These are phyloP conservation scores for Phymanthus crucifer DNA, from an alignment of 92 coral and sea anemone species.

Conservation along the genomic window DNA sequence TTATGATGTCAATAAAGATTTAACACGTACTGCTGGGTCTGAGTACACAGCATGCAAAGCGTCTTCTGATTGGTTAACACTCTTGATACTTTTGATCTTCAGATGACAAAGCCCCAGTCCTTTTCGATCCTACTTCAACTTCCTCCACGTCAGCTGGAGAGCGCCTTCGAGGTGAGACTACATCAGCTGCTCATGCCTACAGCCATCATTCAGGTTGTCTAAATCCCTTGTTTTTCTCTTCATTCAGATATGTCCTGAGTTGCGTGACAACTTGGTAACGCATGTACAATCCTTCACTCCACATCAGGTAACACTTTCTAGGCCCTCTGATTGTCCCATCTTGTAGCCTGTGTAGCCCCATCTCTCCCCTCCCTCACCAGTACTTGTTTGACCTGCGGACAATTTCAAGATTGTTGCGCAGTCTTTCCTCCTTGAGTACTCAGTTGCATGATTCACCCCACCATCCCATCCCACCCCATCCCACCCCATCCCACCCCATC, in stretches of 20 bases:
- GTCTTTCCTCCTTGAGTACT: background rate
- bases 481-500: no score
- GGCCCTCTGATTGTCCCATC: background rate
- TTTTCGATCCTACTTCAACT: conserved; percentile 93
- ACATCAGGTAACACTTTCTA: conserved; percentile 75
- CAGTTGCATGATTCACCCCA: no score
- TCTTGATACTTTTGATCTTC: background rate
- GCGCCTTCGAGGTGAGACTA: conserved; percentile 89
- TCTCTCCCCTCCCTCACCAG: background rate
- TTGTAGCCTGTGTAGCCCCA: background rate
- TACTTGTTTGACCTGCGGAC: background rate
- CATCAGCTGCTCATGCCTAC: background rate
- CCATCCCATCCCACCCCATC: no score
- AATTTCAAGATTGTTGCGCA: background rate
- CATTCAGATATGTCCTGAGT: conserved; percentile 89
- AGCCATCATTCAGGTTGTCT: background rate
- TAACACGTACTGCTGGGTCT: no score
- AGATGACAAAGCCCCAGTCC: conserved; percentile 99
- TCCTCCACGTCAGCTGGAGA: conserved; percentile 94
- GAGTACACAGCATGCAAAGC: background rate
- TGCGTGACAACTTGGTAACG: conserved; percentile 85
- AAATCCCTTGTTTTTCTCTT: background rate
- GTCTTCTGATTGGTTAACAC: background rate
- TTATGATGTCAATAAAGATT: no score
- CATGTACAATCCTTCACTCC: conserved; percentile 99